Evolutionary conservation across 2,888 invertebrate genomes (phyloP).

Genomic region (Eurytoma californica): DNA sequence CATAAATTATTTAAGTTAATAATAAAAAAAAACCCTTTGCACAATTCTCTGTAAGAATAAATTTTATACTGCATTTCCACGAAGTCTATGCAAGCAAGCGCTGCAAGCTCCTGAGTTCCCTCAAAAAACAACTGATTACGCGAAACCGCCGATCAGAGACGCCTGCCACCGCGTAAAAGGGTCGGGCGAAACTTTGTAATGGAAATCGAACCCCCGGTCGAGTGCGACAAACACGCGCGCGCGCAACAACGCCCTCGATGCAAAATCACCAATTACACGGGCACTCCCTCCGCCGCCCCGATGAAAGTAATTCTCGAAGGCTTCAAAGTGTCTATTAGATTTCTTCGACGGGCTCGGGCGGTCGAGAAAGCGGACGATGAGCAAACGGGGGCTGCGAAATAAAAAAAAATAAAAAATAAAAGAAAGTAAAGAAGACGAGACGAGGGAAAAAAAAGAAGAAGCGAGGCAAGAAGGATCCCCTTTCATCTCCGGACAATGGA

Average conservation of each 20-base stretch:
- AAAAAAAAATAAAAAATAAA: not conserved
- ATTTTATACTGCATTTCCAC: too few species aligned
- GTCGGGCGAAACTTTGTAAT: constrained; percentile 35
- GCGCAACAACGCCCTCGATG: constrained; percentile 28
- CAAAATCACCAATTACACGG: constrained; percentile 51
- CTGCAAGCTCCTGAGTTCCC: too few species aligned
- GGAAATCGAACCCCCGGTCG: constrained; percentile 40
- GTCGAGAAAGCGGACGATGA: constrained; percentile 7
- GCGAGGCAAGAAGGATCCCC: constrained; percentile 32
- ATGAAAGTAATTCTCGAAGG: constrained; percentile 50
- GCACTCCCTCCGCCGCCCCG: not conserved
- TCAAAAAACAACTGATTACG: not conserved
- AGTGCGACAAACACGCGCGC: constrained; percentile 11
- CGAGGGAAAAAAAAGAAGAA: constrained; percentile 19
- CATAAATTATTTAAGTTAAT: not conserved
- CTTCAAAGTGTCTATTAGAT: constrained; percentile 55
- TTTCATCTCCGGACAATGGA: constrained; percentile 55
- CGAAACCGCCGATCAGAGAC: constrained; percentile 7
- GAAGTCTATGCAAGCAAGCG: too few species aligned
- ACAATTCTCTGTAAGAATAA: too few species aligned
- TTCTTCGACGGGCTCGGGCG: constrained; percentile 9
- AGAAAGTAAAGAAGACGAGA: not conserved
- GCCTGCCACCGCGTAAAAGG: not conserved
- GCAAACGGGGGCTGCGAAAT: not conserved
- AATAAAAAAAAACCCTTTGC: too few species aligned